phyloP scores from a whole-genome alignment of 53 echinoderm and acorn worm genomes.

The Holothuria scabra region DNA sequence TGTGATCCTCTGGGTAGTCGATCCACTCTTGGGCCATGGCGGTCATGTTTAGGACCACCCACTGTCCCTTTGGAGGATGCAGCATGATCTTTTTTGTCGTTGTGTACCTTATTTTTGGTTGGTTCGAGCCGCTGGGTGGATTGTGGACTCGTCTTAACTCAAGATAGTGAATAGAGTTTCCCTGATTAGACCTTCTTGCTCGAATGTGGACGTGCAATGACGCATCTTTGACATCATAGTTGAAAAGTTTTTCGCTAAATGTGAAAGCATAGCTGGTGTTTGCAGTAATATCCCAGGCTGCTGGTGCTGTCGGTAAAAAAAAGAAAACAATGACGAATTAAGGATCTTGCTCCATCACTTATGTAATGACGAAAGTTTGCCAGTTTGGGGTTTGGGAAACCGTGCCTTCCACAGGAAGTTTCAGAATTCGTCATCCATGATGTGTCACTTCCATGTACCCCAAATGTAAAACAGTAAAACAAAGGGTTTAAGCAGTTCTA shows the following conservation, averaged over 20 bases:
- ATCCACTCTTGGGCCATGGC: slow-evolving; percentile 76
- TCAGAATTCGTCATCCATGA: no score
- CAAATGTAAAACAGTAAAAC: no score
- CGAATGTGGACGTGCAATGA: slow-evolving; percentile 26
- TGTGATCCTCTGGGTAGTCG: slow-evolving; percentile 64
- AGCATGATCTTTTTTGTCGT: slow-evolving; percentile 59
- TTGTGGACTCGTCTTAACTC: neutral
- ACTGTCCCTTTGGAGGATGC: slow-evolving; percentile 59
- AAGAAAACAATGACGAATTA: neutral
- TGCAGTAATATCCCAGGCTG: slow-evolving; percentile 11
- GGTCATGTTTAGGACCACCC: slow-evolving; percentile 75
- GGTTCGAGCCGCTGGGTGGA: slow-evolving; percentile 20
- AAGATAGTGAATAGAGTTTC: slow-evolving; percentile 4
- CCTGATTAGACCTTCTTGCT: neutral
- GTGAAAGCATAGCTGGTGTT: slow-evolving; percentile 42
- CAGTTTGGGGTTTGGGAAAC: no score
- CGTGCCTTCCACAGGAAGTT: no score
- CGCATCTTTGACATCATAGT: slow-evolving; percentile 26
- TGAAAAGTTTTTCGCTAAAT: slow-evolving; percentile 39
- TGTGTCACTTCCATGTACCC: no score
- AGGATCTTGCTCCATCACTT: no score
- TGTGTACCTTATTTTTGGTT: slow-evolving; percentile 11
- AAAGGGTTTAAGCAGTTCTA: no score
- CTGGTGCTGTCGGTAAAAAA: slow-evolving; percentile 1
- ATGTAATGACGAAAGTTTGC: no score